These are phyloP conservation scores for Cirrhinus mrigala DNA, from an alignment of 2,797 vertebrate species.

Conservation along the genomic window DNA sequence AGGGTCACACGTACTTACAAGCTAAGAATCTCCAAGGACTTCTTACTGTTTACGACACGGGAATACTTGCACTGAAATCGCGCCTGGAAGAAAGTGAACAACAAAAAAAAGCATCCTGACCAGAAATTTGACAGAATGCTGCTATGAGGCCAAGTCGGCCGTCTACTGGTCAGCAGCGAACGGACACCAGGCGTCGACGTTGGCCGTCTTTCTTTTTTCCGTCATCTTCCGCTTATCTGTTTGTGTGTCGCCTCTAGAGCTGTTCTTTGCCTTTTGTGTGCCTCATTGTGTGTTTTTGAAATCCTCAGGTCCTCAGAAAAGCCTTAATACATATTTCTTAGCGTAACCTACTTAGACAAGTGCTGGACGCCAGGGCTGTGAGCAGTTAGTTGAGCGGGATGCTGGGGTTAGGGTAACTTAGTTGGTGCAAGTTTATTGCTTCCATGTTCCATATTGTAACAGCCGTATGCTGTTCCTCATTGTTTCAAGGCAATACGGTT, in stretches of 20 bases:
- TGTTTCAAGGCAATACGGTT: constrained; percentile 69
- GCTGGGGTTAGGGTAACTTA: constrained; percentile 49
- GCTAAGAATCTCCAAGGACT: constrained; percentile 42
- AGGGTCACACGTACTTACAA: constrained; percentile 21
- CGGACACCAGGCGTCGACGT: constrained; percentile 42
- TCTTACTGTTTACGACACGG: constrained; percentile 36
- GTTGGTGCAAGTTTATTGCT: constrained; percentile 63
- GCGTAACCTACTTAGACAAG: constrained; percentile 53
- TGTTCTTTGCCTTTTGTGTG: constrained; percentile 85
- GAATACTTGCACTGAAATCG: constrained; percentile 57
- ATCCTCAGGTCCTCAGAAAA: constrained; percentile 86
- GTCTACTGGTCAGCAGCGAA: constrained; percentile 29
- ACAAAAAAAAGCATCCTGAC: not conserved
- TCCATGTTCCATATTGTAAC: constrained; percentile 64
- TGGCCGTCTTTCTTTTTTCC: constrained; percentile 46
- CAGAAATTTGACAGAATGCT: constrained; percentile 32
- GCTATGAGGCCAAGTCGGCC: constrained; percentile 35
- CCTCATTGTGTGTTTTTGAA: constrained; percentile 83
- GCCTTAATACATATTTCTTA: constrained; percentile 82
- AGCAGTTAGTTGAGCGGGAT: constrained; percentile 41
- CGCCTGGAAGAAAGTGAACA: constrained; percentile 5
- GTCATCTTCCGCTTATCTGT: constrained; percentile 61
- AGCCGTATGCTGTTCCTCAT: constrained; percentile 70
- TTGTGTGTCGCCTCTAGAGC: constrained; percentile 72
- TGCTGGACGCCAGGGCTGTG: constrained; percentile 63